Conservation (phyloP, 1,140 invertebrate genomes). For the Sitobion miscanthi region DNA sequence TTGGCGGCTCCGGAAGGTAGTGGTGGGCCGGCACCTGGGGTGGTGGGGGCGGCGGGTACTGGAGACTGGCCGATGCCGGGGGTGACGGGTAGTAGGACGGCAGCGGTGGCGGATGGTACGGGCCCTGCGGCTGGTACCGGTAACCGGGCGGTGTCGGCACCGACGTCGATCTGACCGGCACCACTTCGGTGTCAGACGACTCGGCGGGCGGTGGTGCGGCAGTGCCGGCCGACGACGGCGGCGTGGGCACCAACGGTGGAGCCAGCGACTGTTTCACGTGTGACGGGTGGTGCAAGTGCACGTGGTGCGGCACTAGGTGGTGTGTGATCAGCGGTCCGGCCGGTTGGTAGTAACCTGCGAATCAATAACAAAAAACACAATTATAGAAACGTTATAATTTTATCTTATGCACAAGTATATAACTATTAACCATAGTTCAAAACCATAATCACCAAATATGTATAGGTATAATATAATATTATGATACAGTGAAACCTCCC, state of each 20-base stretch:
- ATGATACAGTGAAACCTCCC: neutral
- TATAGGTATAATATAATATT: neutral
- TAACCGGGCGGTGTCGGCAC: constrained; percentile 61
- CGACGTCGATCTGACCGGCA: constrained; percentile 62
- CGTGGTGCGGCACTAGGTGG: constrained; percentile 63
- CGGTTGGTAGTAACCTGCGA: constrained; percentile 84
- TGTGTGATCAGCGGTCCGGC: constrained; percentile 83
- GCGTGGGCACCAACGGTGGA: constrained; percentile 59
- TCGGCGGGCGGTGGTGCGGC: constrained; percentile 59
- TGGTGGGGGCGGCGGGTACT: constrained; percentile 61
- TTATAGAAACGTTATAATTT: neutral
- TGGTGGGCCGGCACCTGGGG: constrained; percentile 64
- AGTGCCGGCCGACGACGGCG: constrained; percentile 60
- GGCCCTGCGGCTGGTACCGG: constrained; percentile 64
- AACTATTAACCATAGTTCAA: neutral
- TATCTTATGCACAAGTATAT: neutral
- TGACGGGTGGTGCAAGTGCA: constrained; percentile 58
- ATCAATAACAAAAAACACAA: constrained; percentile 61
- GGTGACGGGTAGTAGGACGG: constrained; percentile 61
- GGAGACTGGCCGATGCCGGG: constrained; percentile 59
- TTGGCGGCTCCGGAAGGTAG: constrained; percentile 65
- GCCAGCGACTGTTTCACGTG: constrained; percentile 54
- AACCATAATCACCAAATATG: neutral
- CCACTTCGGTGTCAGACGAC: constrained; percentile 61
- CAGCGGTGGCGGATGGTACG: constrained; percentile 62